These are phyloP conservation scores for Oenanthe melanoleuca DNA, from an alignment of 2,113 vertebrate genomes.

Conservation along the genomic window DNA sequence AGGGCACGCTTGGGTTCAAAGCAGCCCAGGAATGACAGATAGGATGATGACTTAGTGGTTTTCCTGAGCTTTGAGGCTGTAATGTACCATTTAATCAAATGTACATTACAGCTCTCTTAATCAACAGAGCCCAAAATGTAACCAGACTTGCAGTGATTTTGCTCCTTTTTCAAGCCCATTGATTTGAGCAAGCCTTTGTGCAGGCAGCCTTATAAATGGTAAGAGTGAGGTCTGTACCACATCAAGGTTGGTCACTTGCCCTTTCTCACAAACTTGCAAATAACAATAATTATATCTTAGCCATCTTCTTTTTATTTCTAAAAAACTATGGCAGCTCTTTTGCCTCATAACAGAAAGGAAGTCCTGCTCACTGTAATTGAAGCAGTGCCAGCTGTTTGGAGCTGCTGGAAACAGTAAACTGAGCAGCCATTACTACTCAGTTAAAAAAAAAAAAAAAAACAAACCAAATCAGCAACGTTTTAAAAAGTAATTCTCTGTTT, in stretches of 20 bases:
- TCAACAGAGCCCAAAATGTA: not conserved
- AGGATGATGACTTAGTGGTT: not conserved
- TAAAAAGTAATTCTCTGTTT: not conserved
- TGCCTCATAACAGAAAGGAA: not conserved
- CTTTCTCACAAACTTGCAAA: not conserved
- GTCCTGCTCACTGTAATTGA: not conserved
- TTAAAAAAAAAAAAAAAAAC: not conserved
- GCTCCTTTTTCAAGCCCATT: not conserved
- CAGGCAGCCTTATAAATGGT: not conserved
- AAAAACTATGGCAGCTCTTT: not conserved
- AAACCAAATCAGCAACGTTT: not conserved
- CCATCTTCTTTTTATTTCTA: not conserved
- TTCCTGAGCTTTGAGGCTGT: not conserved
- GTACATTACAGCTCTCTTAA: not conserved
- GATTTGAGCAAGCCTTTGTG: not conserved
- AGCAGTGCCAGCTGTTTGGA: not conserved
- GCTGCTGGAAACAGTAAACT: not conserved
- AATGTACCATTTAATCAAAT: not conserved
- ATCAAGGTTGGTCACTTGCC: not conserved
- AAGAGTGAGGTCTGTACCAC: not conserved
- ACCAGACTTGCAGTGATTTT: not conserved
- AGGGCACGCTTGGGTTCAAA: not conserved
- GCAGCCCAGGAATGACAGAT: not conserved
- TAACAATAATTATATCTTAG: not conserved
- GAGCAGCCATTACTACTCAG: not conserved